These are phyloP conservation scores for Dilophus febrilis DNA, from an alignment of 2,888 invertebrate species.

Conservation along the genomic window DNA sequence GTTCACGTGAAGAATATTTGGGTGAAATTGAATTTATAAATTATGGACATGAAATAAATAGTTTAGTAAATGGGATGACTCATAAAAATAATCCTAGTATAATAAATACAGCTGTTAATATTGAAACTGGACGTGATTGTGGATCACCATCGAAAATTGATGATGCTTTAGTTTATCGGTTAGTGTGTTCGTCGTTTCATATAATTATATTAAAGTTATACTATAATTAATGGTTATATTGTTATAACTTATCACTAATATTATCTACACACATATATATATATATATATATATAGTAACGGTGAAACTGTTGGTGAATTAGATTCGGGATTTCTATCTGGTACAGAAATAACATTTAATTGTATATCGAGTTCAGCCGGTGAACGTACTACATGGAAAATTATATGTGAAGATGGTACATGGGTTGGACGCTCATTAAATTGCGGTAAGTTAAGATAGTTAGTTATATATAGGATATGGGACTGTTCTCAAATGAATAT, in stretches of 20 bases:
- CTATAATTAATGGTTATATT: no score
- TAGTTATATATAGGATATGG: conserved; percentile 1
- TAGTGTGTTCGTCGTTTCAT: no score
- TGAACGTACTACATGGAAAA: conserved; percentile 69
- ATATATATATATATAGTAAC: conserved; percentile 32
- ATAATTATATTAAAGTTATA: no score
- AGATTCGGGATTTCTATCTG: conserved; percentile 57
- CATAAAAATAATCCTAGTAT: conserved; percentile 16
- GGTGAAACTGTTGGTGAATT: conserved; percentile 49
- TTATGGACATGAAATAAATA: conserved; percentile 4
- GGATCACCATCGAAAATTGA: conserved; percentile 42
- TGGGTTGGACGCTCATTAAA: conserved; percentile 69
- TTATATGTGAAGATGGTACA: conserved; percentile 66
- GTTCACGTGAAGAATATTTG: conserved; percentile 23
- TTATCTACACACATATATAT: no score
- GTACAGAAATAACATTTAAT: conserved; percentile 66
- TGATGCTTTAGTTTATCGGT: conserved; percentile 55
- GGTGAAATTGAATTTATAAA: conserved; percentile 12
- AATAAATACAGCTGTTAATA: conserved; percentile 16
- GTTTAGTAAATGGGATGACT: conserved; percentile 5
- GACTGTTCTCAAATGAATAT: no score
- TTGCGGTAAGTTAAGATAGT: conserved; percentile 43
- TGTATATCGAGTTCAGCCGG: conserved; percentile 69
- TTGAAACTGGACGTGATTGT: conserved; percentile 16
- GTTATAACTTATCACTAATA: no score